These are phyloP conservation scores for Rhadinocentrus ornatus DNA, from an alignment of 2,797 vertebrate species.

Conservation along the genomic window DNA sequence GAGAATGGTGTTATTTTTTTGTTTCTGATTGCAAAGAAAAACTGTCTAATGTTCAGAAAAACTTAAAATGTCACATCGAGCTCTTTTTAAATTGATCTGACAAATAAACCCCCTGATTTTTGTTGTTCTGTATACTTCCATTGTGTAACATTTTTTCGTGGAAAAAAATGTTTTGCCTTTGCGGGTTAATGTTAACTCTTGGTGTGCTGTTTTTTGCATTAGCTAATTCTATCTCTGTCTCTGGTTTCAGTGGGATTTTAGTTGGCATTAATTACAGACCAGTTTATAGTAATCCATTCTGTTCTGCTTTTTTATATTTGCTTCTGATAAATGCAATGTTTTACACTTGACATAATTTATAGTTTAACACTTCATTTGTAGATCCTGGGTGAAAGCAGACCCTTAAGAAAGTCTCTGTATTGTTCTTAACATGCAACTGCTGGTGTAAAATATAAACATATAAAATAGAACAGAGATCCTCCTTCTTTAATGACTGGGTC, in stretches of 20 bases:
- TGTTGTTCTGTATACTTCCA: background rate
- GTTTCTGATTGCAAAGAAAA: background rate
- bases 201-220: background rate
- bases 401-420: background rate
- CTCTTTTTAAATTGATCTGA: background rate
- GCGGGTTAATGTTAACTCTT: background rate
- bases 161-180: background rate
- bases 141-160: background rate
- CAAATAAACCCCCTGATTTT: background rate
- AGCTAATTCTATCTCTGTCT: background rate
- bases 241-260: background rate
- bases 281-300: background rate
- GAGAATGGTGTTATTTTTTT: background rate
- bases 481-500: background rate
- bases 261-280: background rate
- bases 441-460: too few species aligned
- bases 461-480: background rate
- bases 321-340: too few species aligned
- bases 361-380: too few species aligned
- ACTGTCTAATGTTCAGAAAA: background rate
- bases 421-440: background rate
- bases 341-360: too few species aligned
- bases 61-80: constrained; percentile 5
- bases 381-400: background rate
- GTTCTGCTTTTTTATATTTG: too few species aligned